Evolutionary conservation across 2,113 vertebrate species (phyloP), one percentile per base, ranked within the genome.

Genomic region (Perca flavescens): DNA sequence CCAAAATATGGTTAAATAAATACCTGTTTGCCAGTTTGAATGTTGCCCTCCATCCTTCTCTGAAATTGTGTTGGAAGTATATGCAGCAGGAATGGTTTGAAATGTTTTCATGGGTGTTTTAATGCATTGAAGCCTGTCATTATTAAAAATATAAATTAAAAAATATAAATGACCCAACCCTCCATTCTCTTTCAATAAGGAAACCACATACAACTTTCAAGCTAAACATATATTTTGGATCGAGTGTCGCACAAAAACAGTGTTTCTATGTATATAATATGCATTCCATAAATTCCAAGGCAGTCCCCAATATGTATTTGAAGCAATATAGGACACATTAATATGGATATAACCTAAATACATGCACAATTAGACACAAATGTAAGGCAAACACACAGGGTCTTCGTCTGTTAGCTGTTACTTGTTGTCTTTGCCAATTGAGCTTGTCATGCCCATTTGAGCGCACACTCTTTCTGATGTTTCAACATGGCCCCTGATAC

Each of bases 381-480:
- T 77, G 53, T 46, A 69, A 69, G 69, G 54, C 78, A 79, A 69
- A 72, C 73, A 78, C 64, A 52, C 43, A 65, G 52, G 25, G 75
- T 68, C 75, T 87, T 86, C 79, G 69, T 84, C 80, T 83, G 87
- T 82, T 83, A 28, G 69, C 73, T 88, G 85, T 78, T 72, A 77
- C 52, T 58, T 67, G 81, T 84, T 72, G 74, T 90, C 53, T 68
- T 49, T 84, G 72, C 82, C 74, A 74, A 78, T 67, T 83, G 64
- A 65, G 57, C 31, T 75, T 80, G 86, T 47, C 75, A 73, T 31
- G 65, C 56, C 54, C 68, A 81, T 83, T 49, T 77, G 65, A 72
- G 74, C 46, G 60, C 68, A 67, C 77, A 83, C 80, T 71, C 78
- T 63, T 78, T 91, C 70, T 85, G 81, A 92, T 87, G 69, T 86